Evolutionary conservation across 2,113 vertebrate species (phyloP).

Genomic region (Sphaerodactylus townsendi): DNA sequence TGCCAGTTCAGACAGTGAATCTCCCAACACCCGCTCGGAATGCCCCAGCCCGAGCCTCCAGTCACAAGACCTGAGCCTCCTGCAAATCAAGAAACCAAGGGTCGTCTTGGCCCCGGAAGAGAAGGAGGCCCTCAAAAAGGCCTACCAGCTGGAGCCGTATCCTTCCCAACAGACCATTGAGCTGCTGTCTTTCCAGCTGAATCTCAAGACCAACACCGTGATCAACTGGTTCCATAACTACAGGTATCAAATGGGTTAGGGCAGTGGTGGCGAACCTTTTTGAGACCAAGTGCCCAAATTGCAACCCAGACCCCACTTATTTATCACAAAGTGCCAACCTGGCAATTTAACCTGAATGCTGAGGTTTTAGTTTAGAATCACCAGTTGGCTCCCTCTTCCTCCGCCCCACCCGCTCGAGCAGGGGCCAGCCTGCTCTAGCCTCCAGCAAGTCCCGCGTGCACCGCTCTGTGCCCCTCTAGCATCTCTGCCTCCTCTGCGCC

Average conservation of each 20-base stretch:
- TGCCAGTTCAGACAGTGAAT: constrained; percentile 91
- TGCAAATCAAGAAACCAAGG: constrained; percentile 92
- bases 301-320: too few relatives aligned
- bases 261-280: too few relatives aligned
- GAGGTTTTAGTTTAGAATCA: too few relatives aligned
- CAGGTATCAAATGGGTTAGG: constrained; percentile 70
- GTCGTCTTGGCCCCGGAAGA: constrained; percentile 94
- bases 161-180: constrained; percentile 98
- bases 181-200: constrained; percentile 91
- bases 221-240: constrained; percentile 99
- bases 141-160: constrained; percentile 95
- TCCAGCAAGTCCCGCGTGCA: too few relatives aligned
- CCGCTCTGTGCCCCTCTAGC: too few relatives aligned
- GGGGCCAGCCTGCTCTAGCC: too few relatives aligned
- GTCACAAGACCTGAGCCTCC: constrained; percentile 85
- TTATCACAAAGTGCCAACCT: too few relatives aligned
- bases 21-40: constrained; percentile 84
- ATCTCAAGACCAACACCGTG: constrained; percentile 97
- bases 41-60: constrained; percentile 87
- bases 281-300: too few relatives aligned
- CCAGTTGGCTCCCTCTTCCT: too few relatives aligned
- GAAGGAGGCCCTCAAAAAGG: constrained; percentile 92
- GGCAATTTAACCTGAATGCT: too few relatives aligned
- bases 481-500: too few relatives aligned
- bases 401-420: too few relatives aligned